Percentiles rank a stretch among this genome's conserved stretches.
Conservation (phyloP, 1,140 invertebrate species). For the Ceratoteleas bidentatus region DNA sequence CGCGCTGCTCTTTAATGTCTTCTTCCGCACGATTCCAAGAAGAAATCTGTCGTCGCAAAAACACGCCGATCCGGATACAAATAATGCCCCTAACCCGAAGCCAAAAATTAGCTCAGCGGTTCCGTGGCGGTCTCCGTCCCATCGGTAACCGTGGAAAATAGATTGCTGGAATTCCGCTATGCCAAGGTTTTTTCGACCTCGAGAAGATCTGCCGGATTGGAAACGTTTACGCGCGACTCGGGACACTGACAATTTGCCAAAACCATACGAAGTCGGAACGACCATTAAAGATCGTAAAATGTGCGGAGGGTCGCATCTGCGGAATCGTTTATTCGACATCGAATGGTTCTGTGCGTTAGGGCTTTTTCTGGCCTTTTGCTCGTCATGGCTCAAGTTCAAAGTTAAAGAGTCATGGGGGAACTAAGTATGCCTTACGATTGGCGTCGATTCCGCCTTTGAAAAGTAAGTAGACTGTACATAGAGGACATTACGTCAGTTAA, state of each 20-base stretch:
- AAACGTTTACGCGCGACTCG: constrained; percentile 38
- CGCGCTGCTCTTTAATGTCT: constrained; percentile 47
- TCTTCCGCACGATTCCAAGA: constrained; percentile 35
- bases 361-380: constrained; percentile 23
- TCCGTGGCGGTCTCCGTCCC: neutral
- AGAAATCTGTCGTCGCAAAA: constrained; percentile 40
- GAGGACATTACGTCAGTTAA: constrained; percentile 29
- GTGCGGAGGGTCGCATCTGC: constrained; percentile 31
- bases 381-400: constrained; percentile 43
- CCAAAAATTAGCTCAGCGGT: constrained; percentile 28
- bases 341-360: constrained; percentile 41
- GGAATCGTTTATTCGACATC: constrained; percentile 48
- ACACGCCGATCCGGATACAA: constrained; percentile 18
- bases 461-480: too few species aligned
- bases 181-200: constrained; percentile 10
- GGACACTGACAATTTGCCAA: constrained; percentile 53
- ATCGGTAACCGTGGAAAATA: constrained; percentile 18
- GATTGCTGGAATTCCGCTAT: constrained; percentile 20
- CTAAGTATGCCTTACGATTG: constrained; percentile 56
- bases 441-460: constrained; percentile 69
- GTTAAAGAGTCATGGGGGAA: constrained; percentile 41
- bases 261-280: constrained; percentile 51
- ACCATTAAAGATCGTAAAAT: constrained; percentile 46
- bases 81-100: constrained; percentile 17
- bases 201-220: constrained; percentile 18